phyloP scores from a whole-genome alignment of 2,797 vertebrate genomes.

The Pampus argenteus region DNA sequence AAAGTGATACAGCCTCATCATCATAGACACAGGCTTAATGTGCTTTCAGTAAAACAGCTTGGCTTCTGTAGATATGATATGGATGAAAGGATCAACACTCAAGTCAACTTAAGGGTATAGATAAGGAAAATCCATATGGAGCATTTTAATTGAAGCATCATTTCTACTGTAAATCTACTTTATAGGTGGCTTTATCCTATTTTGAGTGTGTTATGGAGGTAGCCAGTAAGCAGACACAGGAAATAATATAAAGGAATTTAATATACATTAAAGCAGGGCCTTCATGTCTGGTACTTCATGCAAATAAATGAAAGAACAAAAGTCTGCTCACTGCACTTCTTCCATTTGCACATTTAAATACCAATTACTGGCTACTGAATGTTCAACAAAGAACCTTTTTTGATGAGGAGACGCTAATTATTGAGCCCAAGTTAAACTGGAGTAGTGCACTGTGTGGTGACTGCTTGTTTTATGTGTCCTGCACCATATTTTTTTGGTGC shows the following conservation, averaged over 20 bases:
- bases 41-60: slow-evolving; percentile 45
- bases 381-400: slow-evolving; percentile 13
- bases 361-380: not conserved
- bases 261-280: not conserved
- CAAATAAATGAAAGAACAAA: slow-evolving; percentile 24
- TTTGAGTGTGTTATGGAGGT: too few species aligned
- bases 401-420: slow-evolving; percentile 17
- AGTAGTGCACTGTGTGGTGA: not conserved
- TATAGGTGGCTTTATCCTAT: too few species aligned
- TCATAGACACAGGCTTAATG: slow-evolving; percentile 48
- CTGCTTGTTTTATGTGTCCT: not conserved
- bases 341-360: slow-evolving; percentile 24
- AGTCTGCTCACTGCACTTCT: slow-evolving; percentile 20
- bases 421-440: slow-evolving; percentile 13
- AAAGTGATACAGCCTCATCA: slow-evolving; percentile 53
- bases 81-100: slow-evolving; percentile 9
- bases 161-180: not conserved
- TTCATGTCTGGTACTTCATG: not conserved
- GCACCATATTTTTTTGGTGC: not conserved
- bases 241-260: slow-evolving; percentile 5
- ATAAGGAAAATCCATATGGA: slow-evolving; percentile 10
- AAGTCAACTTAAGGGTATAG: slow-evolving; percentile 5
- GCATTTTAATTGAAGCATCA: slow-evolving; percentile 12
- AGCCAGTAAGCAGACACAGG: slow-evolving; percentile 23
- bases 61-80: slow-evolving; percentile 23